Evolutionary conservation across 2,888 invertebrate species (phyloP).

Genomic region (Melanostoma scalare): DNA sequence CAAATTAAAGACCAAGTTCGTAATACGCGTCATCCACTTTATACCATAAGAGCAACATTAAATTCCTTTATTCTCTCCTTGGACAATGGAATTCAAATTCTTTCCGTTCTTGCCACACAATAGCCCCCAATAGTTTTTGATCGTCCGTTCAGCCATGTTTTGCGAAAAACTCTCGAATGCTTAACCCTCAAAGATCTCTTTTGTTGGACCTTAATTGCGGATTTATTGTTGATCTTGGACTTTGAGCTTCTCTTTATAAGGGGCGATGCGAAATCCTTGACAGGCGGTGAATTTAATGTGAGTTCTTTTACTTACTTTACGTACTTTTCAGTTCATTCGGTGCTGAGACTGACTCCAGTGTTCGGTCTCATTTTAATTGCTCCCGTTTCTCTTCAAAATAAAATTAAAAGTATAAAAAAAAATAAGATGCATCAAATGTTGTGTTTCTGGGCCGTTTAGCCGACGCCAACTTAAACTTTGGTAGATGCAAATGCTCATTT

Average conservation of each 20-base stretch:
- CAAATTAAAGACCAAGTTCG: constrained; percentile 50
- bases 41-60: constrained; percentile 24
- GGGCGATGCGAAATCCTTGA: constrained; percentile 28
- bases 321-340: constrained; percentile 34
- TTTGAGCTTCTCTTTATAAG: constrained; percentile 21
- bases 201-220: constrained; percentile 64
- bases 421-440: not conserved
- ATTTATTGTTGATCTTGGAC: constrained; percentile 63
- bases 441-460: constrained; percentile 3
- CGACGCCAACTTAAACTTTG: constrained; percentile 47
- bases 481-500: constrained; percentile 64
- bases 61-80: constrained; percentile 46
- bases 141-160: constrained; percentile 36
- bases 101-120: not conserved
- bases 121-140: constrained; percentile 11
- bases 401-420: not conserved
- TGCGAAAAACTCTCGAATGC: constrained; percentile 51
- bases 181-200: constrained; percentile 48
- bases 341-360: constrained; percentile 24
- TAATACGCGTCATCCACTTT: constrained; percentile 18
- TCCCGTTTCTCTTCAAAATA: constrained; percentile 26
- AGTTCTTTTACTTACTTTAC: no score
- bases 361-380: constrained; percentile 55
- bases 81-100: constrained; percentile 59
- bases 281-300: constrained; percentile 56